Conservation (phyloP, 2,797 vertebrate species). For the Gephyroberyx darwinii region DNA sequence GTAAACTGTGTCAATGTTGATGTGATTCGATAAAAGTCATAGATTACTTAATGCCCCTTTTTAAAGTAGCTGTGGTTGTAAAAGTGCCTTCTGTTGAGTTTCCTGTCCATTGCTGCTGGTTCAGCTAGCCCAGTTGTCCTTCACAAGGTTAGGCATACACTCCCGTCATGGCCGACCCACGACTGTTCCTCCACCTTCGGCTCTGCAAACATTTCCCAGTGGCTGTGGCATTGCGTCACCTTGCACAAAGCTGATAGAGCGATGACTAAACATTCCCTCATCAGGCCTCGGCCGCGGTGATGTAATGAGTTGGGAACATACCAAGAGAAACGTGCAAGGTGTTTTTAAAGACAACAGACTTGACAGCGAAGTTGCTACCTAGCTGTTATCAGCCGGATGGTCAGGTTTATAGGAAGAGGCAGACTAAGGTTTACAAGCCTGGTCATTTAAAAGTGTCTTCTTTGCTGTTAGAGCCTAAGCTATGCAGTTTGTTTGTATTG, state of each 20-base stretch:
- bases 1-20: too few relatives aligned
- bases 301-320: conserved; percentile 68
- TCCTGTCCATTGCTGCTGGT: conserved; percentile 1
- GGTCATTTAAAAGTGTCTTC: conserved; percentile 30
- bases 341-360: conserved; percentile 29
- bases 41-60: too few relatives aligned
- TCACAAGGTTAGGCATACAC: conserved; percentile 35
- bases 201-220: conserved; percentile 65
- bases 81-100: not conserved
- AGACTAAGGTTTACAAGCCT: conserved; percentile 9
- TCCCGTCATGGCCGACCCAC: conserved; percentile 31
- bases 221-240: conserved; percentile 57
- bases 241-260: conserved; percentile 58
- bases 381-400: conserved; percentile 17
- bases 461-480: conserved; percentile 8
- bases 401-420: conserved; percentile 4
- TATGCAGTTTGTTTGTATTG: conserved; percentile 50
- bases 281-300: conserved; percentile 61
- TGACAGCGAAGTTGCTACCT: conserved; percentile 19
- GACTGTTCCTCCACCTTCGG: conserved; percentile 31
- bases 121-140: not conserved
- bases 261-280: conserved; percentile 67
- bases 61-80: too few relatives aligned
- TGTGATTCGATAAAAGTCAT: too few relatives aligned
- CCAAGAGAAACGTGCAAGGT: conserved; percentile 36